Base-by-base conservation (phyloP, 53 echinoderm and acorn worm genomes). In the Antedon mediterranea region DNA sequence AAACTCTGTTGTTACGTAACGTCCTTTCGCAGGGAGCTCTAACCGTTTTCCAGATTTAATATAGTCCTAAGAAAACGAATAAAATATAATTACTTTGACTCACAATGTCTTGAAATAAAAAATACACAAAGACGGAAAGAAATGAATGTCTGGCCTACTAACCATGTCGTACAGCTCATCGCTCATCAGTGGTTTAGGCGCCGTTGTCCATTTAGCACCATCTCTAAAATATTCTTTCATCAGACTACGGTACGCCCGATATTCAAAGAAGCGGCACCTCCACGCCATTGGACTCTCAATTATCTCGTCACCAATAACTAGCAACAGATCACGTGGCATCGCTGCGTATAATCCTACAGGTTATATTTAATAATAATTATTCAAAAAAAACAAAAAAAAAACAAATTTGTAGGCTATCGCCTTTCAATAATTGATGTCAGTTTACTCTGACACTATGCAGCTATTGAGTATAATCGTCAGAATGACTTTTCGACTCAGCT, bases 101-200 rank as follows among this genome's bases (percentile, higher is more conserved):
- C n/a, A n/a, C n/a, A n/a, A n/a, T n/a, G n/a, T n/a, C n/a, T n/a
- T n/a, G n/a, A n/a, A n/a, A n/a, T n/a, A n/a, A n/a, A n/a, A n/a
- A n/a, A n/a, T n/a, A n/a, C n/a, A n/a, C n/a, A n/a, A n/a, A n/a
- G n/a, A n/a, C n/a, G n/a, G n/a, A n/a, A n/a, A n/a, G n/a, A n/a
- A n/a, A n/a, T n/a, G n/a, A n/a, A n/a, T n/a, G n/a, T n/a, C n/a
- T n/a, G n/a, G n/a, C n/a, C n/a, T 29, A 76, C 76, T 72, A 76
- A 80, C 84, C 70, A 34, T 20, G 28, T 85, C 43, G 34, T 85
- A 88, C 5, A 85, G 82, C 20, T 88, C 79, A 72, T 88, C 85
- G 13, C 71, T 71, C 88, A 88, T 85, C 28, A 42, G 84, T 27
- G 88, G 88, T 78, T 88, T 88, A 0, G 84, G 88, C 4, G 88